Evolutionary conservation across 1,140 invertebrate species (phyloP), one percentile per base, ranked within the genome.

Genomic region (Acromyrmex charruanus): DNA sequence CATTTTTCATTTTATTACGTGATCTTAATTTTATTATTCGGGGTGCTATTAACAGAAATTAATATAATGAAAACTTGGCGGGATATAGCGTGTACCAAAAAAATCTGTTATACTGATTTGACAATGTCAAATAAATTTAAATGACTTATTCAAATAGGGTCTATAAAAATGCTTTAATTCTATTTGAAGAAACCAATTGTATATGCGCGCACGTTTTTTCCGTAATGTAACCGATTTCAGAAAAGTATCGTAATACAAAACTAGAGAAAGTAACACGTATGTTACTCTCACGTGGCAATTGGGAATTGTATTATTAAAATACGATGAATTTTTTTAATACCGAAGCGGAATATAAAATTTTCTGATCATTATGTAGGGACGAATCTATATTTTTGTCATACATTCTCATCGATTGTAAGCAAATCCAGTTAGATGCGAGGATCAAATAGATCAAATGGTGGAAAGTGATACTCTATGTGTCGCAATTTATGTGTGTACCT

Each of bases 221-320:
- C 39, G 28, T 74, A 84, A 74, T 35, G 18, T 21, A 84, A 84
- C 69, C 25, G n/a, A 84, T 84, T 84, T 75, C 80, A 84, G 80
- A 84, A 84, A 84, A 61, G 25, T 84, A 82, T 82, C 68, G 55
- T 74, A 84, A 84, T 9, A 49, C 7, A 28, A 75, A 69, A 69
- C 31, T 14, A 51, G 49, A 25, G 28, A 21, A 16, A 51, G 9
- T 51, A 69, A 69, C 14, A 14, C 21, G 16, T 16, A 65, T 9
- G 7, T 49, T 51, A 51, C 9, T 35, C 4, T 51, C 16, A 61
- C 28, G 18, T 72, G 25, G 2, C 39, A 58, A 18, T 16, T 16
- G 65, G 31, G 21, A 31, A 12, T 72, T 28, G 31, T 28, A 25
- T 35, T 72, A 31, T 74, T 61, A 74, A 49, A 59, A 18, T 25